Evolutionary conservation across 2,888 invertebrate genomes (phyloP), one percentile per base, ranked within the genome.

Genomic region (Pristionchus exspectatus): DNA sequence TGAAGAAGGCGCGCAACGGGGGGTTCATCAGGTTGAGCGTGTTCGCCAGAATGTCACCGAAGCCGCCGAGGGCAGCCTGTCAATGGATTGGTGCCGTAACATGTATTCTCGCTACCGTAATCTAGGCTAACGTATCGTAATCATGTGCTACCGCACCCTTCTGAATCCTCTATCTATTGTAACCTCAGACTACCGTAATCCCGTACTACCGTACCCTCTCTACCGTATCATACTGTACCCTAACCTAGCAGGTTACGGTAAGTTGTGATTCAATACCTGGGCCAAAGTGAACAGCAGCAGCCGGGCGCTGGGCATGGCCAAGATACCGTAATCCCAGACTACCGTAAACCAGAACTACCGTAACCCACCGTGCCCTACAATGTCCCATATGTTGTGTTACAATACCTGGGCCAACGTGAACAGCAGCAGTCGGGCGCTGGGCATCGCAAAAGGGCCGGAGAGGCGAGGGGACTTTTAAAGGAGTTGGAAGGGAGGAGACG

Each of bases 11-110:
- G 33, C 83, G 44, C 16, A 89, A 24, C 1, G 89, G 89, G 0
- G 66, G 59, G 38, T 83, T 89, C 89, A 89, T 89, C 66, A 89
- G 83, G 21, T 89, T 89, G 18, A 89, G 89, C n/a, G 89, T 89
- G 56, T 89, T 89, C 4, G 89, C 81, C 5, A 89, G 83, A 24
- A 89, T 89, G 66, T 89, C 89, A 18, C 89, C 89, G 54, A 69
- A 89, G 27, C 89, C 89, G 16, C 81, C 81, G 30, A 89, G 66
- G 30, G 83, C 89, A 50, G 89, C 89, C 66, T 88, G 81, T 0
- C 10, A 18, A n/a, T 16, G 2, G 50, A 30, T 50, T 33, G 27
- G 18, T 63, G 24, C 59, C 59, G n/a, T n/a, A n/a, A n/a, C n/a
- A n/a, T n/a, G 59, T 63, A 24, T 21, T 63, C 59, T 1, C 18